Evolutionary conservation across 2,888 invertebrate genomes (phyloP).

Genomic region (Lasioglossum villosulum): DNA sequence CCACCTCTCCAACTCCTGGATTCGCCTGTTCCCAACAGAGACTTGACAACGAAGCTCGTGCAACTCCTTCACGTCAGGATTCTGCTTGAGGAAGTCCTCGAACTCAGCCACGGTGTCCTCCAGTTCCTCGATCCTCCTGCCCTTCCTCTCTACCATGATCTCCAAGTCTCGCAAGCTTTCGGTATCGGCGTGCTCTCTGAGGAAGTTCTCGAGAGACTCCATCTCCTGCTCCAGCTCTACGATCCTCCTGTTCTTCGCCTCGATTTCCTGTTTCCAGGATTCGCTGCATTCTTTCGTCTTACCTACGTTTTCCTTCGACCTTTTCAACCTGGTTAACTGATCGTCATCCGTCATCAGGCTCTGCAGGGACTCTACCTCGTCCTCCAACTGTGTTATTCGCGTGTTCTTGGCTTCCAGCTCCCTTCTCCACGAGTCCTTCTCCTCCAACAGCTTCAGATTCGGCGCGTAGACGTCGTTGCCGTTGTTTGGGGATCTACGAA

Average conservation of each 20-base stretch:
- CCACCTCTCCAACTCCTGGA: conserved; percentile 82
- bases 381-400: conserved; percentile 53
- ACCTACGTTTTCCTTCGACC: conserved; percentile 17
- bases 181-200: conserved; percentile 86
- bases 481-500: conserved; percentile 86
- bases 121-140: conserved; percentile 90
- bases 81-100: conserved; percentile 84
- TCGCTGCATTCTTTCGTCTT: conserved; percentile 36
- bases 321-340: background rate
- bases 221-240: conserved; percentile 86
- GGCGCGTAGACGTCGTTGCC: conserved; percentile 21
- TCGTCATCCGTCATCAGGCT: conserved; percentile 8
- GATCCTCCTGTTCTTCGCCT: conserved; percentile 85
- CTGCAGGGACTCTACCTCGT: conserved; percentile 37
- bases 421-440: conserved; percentile 47
- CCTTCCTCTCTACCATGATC: conserved; percentile 87
- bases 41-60: conserved; percentile 77
- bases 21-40: conserved; percentile 68
- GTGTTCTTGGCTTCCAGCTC: conserved; percentile 44
- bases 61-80: conserved; percentile 84
- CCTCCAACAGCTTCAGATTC: conserved; percentile 25
- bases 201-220: conserved; percentile 86
- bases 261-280: conserved; percentile 60
- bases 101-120: conserved; percentile 89
- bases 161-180: conserved; percentile 87